A percentile compares a stretch with the other conserved stretches of the same genome.
Evolutionary conservation across 2,797 vertebrate species (phyloP).

Genomic region (Chiloscyllium punctatum): DNA sequence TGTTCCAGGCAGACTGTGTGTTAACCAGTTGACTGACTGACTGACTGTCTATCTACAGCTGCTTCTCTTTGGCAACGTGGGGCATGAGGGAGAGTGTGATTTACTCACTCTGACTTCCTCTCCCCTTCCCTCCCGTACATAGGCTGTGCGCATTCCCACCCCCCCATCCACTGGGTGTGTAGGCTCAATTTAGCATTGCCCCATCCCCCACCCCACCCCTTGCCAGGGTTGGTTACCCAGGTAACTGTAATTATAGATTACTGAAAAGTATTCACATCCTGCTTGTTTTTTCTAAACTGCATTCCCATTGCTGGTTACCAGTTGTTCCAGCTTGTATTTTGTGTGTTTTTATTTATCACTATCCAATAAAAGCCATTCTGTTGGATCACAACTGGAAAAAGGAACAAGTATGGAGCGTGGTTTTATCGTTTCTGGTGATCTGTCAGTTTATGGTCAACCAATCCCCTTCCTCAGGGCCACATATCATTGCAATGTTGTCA

Average conservation of each 20-base stretch:
- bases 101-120: background rate
- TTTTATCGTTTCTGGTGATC: background rate
- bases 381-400: background rate
- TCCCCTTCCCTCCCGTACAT: background rate
- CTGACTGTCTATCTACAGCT: background rate
- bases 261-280: background rate
- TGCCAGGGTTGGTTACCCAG: background rate
- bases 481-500: no score
- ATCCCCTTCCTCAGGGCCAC: no score
- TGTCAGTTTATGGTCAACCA: background rate
- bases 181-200: background rate
- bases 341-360: background rate
- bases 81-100: background rate
- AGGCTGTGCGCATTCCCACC: background rate
- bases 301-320: background rate
- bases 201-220: background rate
- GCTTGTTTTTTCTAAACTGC: background rate
- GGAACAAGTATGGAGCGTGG: background rate
- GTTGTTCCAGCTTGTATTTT: background rate
- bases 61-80: rapidly evolving
- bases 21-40: background rate
- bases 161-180: background rate
- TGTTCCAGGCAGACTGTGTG: no score
- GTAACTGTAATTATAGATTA: background rate
- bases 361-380: background rate